Conservation (phyloP, 2,797 vertebrate species). For the Thaleichthys pacificus region DNA sequence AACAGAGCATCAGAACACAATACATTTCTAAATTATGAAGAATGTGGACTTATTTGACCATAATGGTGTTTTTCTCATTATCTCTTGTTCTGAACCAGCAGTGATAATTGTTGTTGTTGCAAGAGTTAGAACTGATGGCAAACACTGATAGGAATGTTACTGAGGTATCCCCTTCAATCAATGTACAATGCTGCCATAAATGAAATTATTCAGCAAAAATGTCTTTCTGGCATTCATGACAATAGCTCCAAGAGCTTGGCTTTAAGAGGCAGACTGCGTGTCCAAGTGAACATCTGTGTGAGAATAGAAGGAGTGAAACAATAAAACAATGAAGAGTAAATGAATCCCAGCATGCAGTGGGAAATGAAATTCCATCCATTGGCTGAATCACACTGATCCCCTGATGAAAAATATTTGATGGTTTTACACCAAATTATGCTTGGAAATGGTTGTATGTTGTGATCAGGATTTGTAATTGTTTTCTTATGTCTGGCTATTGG, state of each 20-base stretch:
- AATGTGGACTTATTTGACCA: too few species aligned
- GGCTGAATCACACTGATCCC: background rate
- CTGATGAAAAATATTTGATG: background rate
- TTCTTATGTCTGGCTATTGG: background rate
- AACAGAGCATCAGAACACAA: background rate
- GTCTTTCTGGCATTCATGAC: background rate
- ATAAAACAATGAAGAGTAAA: conserved; percentile 33
- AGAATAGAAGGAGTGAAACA: conserved; percentile 13
- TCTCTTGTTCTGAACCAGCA: too few species aligned
- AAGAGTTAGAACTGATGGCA: background rate
- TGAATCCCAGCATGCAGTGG: conserved; percentile 32
- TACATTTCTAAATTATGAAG: too few species aligned
- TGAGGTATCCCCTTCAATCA: background rate
- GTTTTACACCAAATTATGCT: background rate
- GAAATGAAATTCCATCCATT: conserved; percentile 20
- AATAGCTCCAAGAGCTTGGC: conserved; percentile 10
- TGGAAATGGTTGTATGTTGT: background rate
- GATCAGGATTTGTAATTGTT: background rate
- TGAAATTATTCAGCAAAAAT: conserved; percentile 1
- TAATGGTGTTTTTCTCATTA: too few species aligned
- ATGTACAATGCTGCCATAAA: background rate
- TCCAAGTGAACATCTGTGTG: conserved; percentile 13
- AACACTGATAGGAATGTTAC: background rate
- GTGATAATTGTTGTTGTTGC: background rate
- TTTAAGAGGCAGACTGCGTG: background rate